Percentiles rank a stretch among this genome's conserved stretches.
These are phyloP conservation scores for Procambarus virginalis DNA, from an alignment of 1,140 invertebrate species.

Conservation along the genomic window DNA sequence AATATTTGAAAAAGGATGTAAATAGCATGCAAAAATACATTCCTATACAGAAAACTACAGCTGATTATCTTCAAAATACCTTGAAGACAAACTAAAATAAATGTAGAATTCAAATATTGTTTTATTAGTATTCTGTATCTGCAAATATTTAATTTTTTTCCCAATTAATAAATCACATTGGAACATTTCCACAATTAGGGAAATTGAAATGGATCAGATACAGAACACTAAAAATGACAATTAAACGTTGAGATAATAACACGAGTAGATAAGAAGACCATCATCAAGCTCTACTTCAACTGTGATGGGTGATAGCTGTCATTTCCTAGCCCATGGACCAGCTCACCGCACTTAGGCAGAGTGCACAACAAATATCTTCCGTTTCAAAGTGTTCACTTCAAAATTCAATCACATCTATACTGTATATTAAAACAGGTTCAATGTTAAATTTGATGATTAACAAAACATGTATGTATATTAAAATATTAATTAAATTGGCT, in stretches of 20 bases:
- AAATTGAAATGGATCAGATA: slow-evolving; percentile 16
- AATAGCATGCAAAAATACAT: slow-evolving; percentile 63
- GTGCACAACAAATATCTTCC: not conserved
- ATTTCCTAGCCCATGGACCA: not conserved
- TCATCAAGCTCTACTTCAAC: slow-evolving; percentile 10
- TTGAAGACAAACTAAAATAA: slow-evolving; percentile 30
- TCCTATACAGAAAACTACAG: slow-evolving; percentile 57
- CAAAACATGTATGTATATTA: no score
- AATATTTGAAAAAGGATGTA: slow-evolving; percentile 52
- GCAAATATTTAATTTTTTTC: not conserved
- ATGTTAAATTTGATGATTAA: no score
- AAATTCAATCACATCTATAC: no score
- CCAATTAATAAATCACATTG: not conserved
- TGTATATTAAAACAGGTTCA: no score
- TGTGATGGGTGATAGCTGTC: not conserved
- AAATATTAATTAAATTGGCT: no score
- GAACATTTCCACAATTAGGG: not conserved
- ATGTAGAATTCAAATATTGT: slow-evolving; percentile 22
- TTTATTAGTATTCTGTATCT: slow-evolving; percentile 7
- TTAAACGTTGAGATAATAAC: not conserved
- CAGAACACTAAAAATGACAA: slow-evolving; percentile 4
- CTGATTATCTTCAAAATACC: slow-evolving; percentile 36
- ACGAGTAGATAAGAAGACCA: slow-evolving; percentile 4
- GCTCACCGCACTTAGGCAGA: not conserved
- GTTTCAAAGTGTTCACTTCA: not conserved